Evolutionary conservation across 2,113 vertebrate species (phyloP), one percentile per base, ranked within the genome.

Genomic region (Dascyllus trimaculatus): DNA sequence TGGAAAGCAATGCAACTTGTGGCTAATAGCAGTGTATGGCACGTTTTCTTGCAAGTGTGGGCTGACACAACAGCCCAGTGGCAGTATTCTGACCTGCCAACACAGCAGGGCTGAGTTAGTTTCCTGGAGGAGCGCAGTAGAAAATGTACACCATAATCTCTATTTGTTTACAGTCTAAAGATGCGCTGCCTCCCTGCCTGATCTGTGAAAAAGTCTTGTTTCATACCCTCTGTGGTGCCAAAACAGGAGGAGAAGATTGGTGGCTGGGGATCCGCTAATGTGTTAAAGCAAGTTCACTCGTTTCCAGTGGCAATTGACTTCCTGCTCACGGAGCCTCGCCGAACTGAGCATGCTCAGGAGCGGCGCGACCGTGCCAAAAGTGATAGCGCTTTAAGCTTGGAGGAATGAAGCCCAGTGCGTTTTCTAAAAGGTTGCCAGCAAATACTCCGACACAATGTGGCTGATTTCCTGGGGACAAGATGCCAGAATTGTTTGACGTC

Each of bases 401-500:
- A 82, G 75, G 66, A 85, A 75, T 2, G 25, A 49, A 49, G 81
- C 71, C 78, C 80, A 66, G 77, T 26, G 57, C 11, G 5, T 71
- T 78, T n/a, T 45, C 63, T 14, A 64, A 81, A 35, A 89, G 87
- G 86, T 85, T 88, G 86, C 76, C 85, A 85, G 61, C 63, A 76
- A 82, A 86, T 71, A 73, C 63, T 88, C 70, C 66, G 68, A 88
- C 81, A 89, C 81, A 91, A 73, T 86, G 86, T 24, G 66, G 76
- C 53, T 71, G 68, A 81, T 88, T 89, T 93, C 78, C 83, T 64
- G 45, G 71, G 65, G 82, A 90, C 69, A 78, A 86, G 68, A 65
- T 73, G 88, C 60, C 89, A 81, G 81, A 78, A 71, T 82, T 81
- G 81, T 84, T 86, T 90, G 86, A 91, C 74, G 81, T 91, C 85